Conservation (phyloP, 2,113 vertebrate genomes). For the Poicephalus meyeri region DNA sequence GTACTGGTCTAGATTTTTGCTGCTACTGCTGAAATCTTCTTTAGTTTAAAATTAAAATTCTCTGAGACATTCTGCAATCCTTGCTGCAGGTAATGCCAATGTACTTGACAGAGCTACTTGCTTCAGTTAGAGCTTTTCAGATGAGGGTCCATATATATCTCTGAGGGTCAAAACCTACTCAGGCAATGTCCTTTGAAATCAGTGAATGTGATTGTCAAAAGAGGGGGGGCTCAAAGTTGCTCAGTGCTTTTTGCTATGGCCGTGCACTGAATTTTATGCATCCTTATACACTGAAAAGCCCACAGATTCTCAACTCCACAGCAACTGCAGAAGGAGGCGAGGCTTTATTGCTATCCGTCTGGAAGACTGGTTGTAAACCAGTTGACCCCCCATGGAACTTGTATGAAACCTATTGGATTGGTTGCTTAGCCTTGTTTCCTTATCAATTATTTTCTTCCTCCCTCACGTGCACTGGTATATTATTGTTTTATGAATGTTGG, state of each 20-base stretch:
- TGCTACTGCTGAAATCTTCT: conserved; percentile 40
- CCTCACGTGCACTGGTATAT: conserved; percentile 11
- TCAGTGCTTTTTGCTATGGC: neutral
- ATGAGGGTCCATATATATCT: neutral
- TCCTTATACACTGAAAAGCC: neutral
- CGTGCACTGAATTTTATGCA: neutral
- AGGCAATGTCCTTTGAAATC: conserved; percentile 36
- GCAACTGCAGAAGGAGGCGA: neutral
- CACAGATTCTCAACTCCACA: neutral
- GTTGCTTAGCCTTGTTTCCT: neutral
- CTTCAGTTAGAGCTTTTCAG: conserved; percentile 5
- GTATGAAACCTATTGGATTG: neutral
- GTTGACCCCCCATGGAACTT: neutral
- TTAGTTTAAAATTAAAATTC: neutral
- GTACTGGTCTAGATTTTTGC: conserved; percentile 42
- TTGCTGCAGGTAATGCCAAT: neutral
- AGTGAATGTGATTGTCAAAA: neutral
- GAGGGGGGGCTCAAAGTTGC: neutral
- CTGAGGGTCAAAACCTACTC: conserved; percentile 16
- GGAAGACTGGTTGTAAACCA: neutral
- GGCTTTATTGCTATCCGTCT: neutral
- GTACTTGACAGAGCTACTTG: conserved; percentile 37
- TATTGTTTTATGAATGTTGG: conserved; percentile 42
- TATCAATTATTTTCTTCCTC: neutral
- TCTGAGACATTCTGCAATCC: neutral